A percentile compares a stretch with the other conserved stretches of the same genome.
These are phyloP conservation scores for Acanthosepion esculentum DNA, from an alignment of 2,888 invertebrate species.

Conservation along the genomic window DNA sequence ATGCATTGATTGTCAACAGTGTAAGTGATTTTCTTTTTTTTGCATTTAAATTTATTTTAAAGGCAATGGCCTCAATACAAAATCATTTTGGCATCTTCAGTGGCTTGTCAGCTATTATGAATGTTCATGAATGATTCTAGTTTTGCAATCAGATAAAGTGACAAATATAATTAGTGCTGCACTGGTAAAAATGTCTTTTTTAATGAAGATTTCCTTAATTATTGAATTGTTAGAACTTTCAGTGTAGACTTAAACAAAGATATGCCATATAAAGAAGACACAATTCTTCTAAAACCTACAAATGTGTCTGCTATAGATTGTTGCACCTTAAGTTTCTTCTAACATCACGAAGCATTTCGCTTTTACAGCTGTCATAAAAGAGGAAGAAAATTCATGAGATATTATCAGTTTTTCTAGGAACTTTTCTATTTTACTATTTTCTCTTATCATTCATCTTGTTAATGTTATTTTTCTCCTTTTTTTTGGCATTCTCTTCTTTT, in stretches of 20 bases:
- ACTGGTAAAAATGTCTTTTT: neutral
- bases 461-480: neutral
- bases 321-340: neutral
- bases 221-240: neutral
- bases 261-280: neutral
- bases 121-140: too few species aligned
- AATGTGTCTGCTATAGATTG: neutral
- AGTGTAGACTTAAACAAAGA: neutral
- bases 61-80: too few species aligned
- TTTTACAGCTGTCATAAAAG: neutral
- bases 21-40: too few species aligned
- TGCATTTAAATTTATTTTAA: too few species aligned
- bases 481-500: too few species aligned
- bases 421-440: slow-evolving; percentile 1
- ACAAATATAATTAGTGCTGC: neutral
- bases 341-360: neutral
- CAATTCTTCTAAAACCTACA: neutral
- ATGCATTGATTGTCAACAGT: too few species aligned
- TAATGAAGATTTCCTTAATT: neutral
- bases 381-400: neutral
- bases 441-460: neutral
- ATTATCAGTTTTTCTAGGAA: neutral
- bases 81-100: too few species aligned
- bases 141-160: too few species aligned
- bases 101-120: too few species aligned